Conservation (phyloP, 2,888 invertebrate genomes). For the Steinernema scapterisci region DNA sequence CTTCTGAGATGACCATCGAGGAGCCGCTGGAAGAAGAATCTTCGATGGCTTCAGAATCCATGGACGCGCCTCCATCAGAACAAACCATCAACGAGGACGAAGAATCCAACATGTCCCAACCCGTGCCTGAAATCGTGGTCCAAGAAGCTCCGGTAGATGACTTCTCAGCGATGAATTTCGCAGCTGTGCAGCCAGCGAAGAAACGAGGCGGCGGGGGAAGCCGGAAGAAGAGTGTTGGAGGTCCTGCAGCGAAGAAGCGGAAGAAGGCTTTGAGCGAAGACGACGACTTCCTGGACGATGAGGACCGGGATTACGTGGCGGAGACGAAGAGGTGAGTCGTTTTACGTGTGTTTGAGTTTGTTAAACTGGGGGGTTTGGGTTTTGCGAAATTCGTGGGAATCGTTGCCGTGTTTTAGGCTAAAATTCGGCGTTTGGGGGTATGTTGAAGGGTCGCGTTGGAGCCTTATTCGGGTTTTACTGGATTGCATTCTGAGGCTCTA, state of each 20-base stretch:
- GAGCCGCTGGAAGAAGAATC: conserved; percentile 29
- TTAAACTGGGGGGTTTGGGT: no score
- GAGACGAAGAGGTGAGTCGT: conserved; percentile 1
- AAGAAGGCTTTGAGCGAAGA: conserved; percentile 23
- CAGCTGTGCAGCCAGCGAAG: neutral
- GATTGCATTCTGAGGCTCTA: no score
- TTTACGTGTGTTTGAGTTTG: no score
- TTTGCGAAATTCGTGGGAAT: no score
- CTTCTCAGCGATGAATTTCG: neutral
- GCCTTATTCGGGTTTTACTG: no score
- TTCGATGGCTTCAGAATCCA: conserved; percentile 13
- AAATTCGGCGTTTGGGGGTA: no score
- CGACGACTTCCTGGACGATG: conserved; percentile 36
- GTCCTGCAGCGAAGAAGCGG: conserved; percentile 31
- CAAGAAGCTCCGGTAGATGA: conserved; percentile 5
- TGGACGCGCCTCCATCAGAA: conserved; percentile 26
- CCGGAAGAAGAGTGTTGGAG: conserved; percentile 27
- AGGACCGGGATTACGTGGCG: conserved; percentile 35
- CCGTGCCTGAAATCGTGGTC: conserved; percentile 10
- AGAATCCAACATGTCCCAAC: conserved; percentile 4
- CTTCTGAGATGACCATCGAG: conserved; percentile 10
- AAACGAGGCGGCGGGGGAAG: conserved; percentile 9
- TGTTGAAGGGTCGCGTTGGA: no score
- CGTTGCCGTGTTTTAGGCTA: no score
- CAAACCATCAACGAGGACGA: conserved; percentile 35